A percentile compares a stretch with the other conserved stretches of the same genome.
Conservation (phyloP, 2,888 invertebrate species). For the Euplexia lucipara region DNA sequence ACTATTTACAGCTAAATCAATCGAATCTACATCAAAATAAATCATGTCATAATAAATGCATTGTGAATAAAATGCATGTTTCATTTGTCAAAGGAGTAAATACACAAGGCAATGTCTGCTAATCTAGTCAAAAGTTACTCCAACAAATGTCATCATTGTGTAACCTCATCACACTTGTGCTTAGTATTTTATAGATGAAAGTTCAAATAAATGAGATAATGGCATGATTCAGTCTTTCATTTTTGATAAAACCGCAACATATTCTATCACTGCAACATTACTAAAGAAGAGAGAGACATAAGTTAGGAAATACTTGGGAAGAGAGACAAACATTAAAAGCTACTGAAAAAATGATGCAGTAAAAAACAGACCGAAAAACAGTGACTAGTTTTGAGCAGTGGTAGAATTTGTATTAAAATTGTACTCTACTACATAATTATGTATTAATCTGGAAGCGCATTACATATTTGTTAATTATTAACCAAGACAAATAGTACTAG, state of each 20-base stretch:
- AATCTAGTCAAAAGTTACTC: slow-evolving; percentile 85
- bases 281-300: slow-evolving; percentile 4
- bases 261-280: slow-evolving; percentile 52
- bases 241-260: slow-evolving; percentile 65
- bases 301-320: neutral
- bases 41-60: slow-evolving; percentile 71
- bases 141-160: slow-evolving; percentile 68
- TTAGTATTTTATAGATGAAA: slow-evolving; percentile 78
- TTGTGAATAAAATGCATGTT: slow-evolving; percentile 66
- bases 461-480: slow-evolving; percentile 3
- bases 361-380: neutral
- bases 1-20: slow-evolving; percentile 75
- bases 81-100: slow-evolving; percentile 71
- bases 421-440: slow-evolving; percentile 23
- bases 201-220: slow-evolving; percentile 84
- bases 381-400: slow-evolving; percentile 33
- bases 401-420: slow-evolving; percentile 47
- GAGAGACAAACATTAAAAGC: neutral
- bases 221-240: slow-evolving; percentile 89
- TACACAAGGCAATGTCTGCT: slow-evolving; percentile 75
- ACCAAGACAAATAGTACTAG: slow-evolving; percentile 11
- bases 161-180: slow-evolving; percentile 79
- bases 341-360: neutral
- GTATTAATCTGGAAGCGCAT: slow-evolving; percentile 71
- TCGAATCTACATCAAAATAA: slow-evolving; percentile 61